A percentile compares a stretch with the other conserved stretches of the same genome.
Conservation (phyloP, 1,140 invertebrate genomes). For the Cyclina sinensis region DNA sequence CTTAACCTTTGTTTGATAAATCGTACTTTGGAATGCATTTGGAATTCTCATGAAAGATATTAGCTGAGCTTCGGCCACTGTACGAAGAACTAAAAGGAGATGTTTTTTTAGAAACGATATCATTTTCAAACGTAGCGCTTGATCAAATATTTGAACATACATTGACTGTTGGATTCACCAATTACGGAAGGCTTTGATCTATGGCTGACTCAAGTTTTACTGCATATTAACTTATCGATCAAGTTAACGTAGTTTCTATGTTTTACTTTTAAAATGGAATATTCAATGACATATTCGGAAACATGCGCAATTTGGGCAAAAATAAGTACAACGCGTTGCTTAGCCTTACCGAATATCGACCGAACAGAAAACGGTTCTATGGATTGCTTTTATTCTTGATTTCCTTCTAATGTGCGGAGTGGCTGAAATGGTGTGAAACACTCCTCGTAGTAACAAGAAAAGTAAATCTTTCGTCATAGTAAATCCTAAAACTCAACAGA, state of each 20-base stretch:
- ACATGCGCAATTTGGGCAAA: too few relatives aligned
- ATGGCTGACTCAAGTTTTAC: neutral
- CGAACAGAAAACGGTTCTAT: too few relatives aligned
- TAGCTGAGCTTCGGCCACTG: neutral
- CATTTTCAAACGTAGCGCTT: slow-evolving; percentile 1
- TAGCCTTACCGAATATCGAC: too few relatives aligned
- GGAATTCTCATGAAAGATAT: neutral
- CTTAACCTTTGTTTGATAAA: too few relatives aligned
- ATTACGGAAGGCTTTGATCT: neutral
- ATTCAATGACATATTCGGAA: neutral
- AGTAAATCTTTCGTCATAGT: too few relatives aligned
- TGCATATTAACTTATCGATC: slow-evolving; percentile 8
- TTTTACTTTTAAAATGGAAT: slow-evolving; percentile 1
- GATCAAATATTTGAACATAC: slow-evolving; percentile 12
- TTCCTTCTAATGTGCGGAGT: too few relatives aligned
- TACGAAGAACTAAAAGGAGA: neutral
- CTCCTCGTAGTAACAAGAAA: too few relatives aligned
- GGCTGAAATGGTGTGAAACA: too few relatives aligned
- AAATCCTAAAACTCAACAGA: neutral
- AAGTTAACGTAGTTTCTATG: neutral
- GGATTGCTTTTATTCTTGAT: too few relatives aligned
- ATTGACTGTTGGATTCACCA: neutral
- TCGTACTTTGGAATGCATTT: too few relatives aligned
- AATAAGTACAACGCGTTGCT: too few relatives aligned
- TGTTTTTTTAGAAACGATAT: neutral